Conservation (phyloP, 2,797 vertebrate genomes). For the Steatocranus sp. region DNA sequence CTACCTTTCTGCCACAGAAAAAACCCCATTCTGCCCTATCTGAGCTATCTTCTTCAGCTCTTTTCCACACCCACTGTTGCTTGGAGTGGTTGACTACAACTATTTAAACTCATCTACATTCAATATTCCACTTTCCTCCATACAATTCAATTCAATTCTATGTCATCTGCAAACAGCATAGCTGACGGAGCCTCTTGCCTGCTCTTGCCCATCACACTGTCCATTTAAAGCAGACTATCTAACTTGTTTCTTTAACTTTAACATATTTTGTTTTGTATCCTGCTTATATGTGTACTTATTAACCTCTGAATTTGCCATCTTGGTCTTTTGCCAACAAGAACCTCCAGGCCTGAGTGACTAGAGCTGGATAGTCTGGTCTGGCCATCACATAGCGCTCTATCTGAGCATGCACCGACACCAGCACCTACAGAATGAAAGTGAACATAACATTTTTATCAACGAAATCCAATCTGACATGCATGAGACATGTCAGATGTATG, state of each 20-base stretch:
- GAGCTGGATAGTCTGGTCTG: constrained; percentile 81
- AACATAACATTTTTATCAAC: background rate
- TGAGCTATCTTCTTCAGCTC: background rate
- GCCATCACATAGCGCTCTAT: constrained; percentile 83
- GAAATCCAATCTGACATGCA: fast-evolving
- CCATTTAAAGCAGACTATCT: background rate
- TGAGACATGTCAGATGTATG: background rate
- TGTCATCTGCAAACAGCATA: background rate
- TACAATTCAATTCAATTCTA: background rate
- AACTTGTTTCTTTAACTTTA: background rate
- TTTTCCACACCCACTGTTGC: background rate
- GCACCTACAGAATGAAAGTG: constrained; percentile 47
- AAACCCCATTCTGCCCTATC: fast-evolving
- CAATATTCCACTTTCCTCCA: background rate
- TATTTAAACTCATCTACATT: background rate
- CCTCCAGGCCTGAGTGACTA: constrained; percentile 86
- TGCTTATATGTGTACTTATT: background rate
- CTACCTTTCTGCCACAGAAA: background rate
- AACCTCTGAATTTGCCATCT: constrained; percentile 68
- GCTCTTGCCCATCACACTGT: background rate
- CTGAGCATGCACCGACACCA: constrained; percentile 86
- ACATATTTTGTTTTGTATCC: background rate
- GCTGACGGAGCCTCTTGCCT: fast-evolving
- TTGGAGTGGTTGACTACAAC: background rate
- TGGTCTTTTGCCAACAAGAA: constrained; percentile 86